Conservation (phyloP, 2,888 invertebrate species). For the Polia nebulosa region DNA sequence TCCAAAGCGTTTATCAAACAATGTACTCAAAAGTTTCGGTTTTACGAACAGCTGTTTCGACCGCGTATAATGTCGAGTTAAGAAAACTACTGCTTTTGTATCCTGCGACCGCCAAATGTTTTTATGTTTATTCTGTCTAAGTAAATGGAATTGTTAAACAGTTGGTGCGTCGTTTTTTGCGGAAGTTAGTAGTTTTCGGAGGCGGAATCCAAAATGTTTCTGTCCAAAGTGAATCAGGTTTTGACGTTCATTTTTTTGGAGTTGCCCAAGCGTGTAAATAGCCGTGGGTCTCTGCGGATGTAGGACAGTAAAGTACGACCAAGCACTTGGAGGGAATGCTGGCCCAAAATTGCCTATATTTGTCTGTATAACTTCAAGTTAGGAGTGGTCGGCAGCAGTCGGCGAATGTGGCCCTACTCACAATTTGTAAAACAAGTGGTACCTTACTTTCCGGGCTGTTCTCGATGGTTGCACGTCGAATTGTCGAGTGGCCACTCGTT, state of each 20-base stretch:
- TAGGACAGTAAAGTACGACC: too few species aligned
- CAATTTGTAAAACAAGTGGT: too few species aligned
- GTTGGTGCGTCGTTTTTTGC: conserved; percentile 1
- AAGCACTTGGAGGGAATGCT: too few species aligned
- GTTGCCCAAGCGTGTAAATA: too few species aligned
- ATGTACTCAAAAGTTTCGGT: conserved; percentile 38
- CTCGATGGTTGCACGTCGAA: too few species aligned
- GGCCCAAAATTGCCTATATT: too few species aligned
- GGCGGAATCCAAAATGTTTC: background rate
- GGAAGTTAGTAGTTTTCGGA: background rate
- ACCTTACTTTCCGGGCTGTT: too few species aligned
- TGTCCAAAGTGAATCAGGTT: background rate
- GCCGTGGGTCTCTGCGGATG: too few species aligned
- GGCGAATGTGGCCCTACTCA: too few species aligned
- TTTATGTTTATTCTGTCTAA: background rate
- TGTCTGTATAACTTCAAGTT: too few species aligned
- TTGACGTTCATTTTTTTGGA: background rate
- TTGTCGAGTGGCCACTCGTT: too few species aligned
- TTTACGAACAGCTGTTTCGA: conserved; percentile 42
- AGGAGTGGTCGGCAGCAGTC: too few species aligned
- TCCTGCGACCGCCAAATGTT: conserved; percentile 1
- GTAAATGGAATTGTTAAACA: conserved; percentile 28
- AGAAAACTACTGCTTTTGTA: conserved; percentile 30
- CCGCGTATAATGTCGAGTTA: conserved; percentile 40
- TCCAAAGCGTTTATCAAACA: conserved; percentile 49